Conservation (phyloP, 1,140 invertebrate genomes). For the Epicauta chinensis region DNA sequence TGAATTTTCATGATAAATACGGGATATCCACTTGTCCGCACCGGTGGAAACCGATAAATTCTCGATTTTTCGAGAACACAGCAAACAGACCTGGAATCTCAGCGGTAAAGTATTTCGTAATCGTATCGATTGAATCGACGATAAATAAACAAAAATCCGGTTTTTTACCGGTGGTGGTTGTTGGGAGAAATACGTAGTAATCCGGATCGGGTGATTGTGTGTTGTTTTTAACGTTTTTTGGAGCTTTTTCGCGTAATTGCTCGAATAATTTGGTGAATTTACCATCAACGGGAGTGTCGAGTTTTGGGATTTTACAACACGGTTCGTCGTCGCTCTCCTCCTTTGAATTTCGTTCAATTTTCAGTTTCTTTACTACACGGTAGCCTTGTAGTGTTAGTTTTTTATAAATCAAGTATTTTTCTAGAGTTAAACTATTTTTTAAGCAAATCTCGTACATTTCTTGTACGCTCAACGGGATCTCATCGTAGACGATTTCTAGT, state of each 20-base stretch:
- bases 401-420: conserved; percentile 33
- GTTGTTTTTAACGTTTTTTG: background rate
- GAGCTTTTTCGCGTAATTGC: background rate
- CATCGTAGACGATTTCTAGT: conserved; percentile 32
- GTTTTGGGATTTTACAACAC: no score
- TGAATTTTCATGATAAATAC: no score
- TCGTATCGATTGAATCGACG: no score
- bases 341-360: no score
- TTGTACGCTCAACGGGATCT: conserved; percentile 32
- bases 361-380: no score
- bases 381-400: conserved; percentile 33
- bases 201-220: conserved; percentile 14
- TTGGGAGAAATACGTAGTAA: conserved; percentile 25
- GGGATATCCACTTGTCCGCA: no score
- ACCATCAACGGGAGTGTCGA: no score
- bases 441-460: conserved; percentile 32
- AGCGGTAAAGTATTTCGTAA: no score
- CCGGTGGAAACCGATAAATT: no score
- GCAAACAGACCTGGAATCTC: background rate
- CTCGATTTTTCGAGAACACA: no score
- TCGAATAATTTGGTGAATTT: no score
- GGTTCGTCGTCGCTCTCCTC: no score
- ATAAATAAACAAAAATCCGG: conserved; percentile 12
- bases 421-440: conserved; percentile 21
- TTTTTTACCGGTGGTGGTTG: conserved; percentile 2